Percentiles rank a stretch among this genome's conserved stretches.
Evolutionary conservation across 1,140 invertebrate genomes (phyloP).

Genomic region (Nephila pilipes): DNA sequence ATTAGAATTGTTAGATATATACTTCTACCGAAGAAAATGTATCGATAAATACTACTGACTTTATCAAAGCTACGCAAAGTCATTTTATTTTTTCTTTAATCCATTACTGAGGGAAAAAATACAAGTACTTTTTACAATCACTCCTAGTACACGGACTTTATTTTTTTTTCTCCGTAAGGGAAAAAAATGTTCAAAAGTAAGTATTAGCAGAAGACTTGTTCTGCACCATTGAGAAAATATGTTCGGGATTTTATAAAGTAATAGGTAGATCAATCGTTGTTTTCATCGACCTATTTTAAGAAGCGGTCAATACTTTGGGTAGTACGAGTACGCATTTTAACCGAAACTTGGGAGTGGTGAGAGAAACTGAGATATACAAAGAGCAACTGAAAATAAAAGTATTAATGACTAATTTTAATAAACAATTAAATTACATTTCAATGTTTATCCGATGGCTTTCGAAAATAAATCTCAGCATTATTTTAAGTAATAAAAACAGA

Average conservation of each 20-base stretch:
- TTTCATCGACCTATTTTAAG: conserved; percentile 48
- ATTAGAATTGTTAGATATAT: too few species aligned
- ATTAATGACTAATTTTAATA: too few species aligned
- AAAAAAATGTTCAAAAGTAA: not conserved
- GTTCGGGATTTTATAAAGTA: conserved; percentile 55
- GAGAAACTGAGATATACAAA: too few species aligned
- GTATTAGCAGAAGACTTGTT: not conserved
- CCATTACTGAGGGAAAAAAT: not conserved
- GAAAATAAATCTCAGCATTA: too few species aligned
- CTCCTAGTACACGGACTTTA: not conserved
- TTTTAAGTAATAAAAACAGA: too few species aligned
- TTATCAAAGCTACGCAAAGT: not conserved
- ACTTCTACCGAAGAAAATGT: too few species aligned
- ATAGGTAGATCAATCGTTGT: conserved; percentile 42
- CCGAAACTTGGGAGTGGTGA: too few species aligned
- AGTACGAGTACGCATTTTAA: too few species aligned
- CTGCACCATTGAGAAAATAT: conserved; percentile 32
- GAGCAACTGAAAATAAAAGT: too few species aligned
- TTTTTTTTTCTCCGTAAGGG: not conserved
- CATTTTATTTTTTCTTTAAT: not conserved
- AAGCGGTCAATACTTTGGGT: conserved; percentile 16
- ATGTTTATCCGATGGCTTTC: too few species aligned
- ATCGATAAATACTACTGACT: too few species aligned
- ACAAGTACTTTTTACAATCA: not conserved
- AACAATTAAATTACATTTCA: too few species aligned